Conservation (phyloP, 2,797 vertebrate species). For the Phoeniculus purpureus region DNA sequence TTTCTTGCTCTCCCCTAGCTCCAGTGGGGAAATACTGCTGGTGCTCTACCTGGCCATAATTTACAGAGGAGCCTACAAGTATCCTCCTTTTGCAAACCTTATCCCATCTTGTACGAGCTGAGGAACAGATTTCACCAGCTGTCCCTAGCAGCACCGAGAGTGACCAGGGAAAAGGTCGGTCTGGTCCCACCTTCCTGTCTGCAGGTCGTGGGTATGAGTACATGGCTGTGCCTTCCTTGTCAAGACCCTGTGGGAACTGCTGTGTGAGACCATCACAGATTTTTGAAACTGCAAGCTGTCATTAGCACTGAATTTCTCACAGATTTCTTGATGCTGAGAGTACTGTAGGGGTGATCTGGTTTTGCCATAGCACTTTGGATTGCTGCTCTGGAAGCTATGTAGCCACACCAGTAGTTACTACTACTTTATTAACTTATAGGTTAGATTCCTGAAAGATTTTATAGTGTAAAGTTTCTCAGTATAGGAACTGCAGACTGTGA, state of each 20-base stretch:
- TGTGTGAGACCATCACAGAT: not conserved
- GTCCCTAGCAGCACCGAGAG: not conserved
- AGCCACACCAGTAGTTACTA: not conserved
- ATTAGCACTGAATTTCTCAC: not conserved
- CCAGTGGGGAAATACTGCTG: not conserved
- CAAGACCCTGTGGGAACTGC: not conserved
- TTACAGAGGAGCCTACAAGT: not conserved
- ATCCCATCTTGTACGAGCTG: rapidly evolving
- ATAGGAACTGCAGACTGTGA: not conserved
- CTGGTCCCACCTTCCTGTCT: not conserved
- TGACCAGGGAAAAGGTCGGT: not conserved
- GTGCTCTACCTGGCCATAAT: not conserved
- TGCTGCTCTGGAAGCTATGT: not conserved
- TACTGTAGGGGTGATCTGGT: not conserved
- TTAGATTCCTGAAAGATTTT: not conserved
- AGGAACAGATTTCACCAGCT: not conserved
- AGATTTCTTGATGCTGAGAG: not conserved
- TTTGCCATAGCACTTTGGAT: not conserved
- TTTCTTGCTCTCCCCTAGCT: not conserved
- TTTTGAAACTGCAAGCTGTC: not conserved
- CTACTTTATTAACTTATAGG: not conserved
- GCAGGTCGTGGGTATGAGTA: not conserved
- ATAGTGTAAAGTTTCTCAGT: not conserved
- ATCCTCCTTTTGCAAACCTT: not conserved
- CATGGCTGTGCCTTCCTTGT: not conserved